Evolutionary conservation across 2,113 vertebrate species (phyloP), one percentile per base, ranked within the genome.

Genomic region (Xiphophorus hellerii): DNA sequence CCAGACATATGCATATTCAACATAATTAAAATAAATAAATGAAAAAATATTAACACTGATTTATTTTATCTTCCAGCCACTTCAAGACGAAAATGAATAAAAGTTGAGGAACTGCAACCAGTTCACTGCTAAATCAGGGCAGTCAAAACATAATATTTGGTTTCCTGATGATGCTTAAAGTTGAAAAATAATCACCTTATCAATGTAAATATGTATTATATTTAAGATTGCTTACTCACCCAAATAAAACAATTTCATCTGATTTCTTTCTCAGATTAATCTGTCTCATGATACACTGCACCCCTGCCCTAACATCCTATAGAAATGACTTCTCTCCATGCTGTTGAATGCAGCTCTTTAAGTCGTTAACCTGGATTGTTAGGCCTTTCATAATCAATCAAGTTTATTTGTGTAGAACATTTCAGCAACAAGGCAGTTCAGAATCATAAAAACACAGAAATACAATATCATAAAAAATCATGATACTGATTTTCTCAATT

Each of bases 71-170:
- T 85, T 69, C 76, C 89, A 95, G 95, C 89, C 92, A 9, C 78
- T 85, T 37, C 82, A 90, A 66, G 94, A 94, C 30, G 90, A 93
- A 71, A 90, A 78, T 77, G 84, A 89, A 82, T 89, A 66, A 90
- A 33, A n/a, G 64, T 87, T 29, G 35, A 29, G n/a, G 33, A 74
- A 54, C 68, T 42, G 17, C 0, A 13, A 20, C 66, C 42, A 5
- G 31, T 58, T 66, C 33, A 39, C 48, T 42, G 14, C 39, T 42
- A 42, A 15, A 42, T 51, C 48, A 25, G 5, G 27, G 51, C 17
- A 62, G 44, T 63, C 66, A 77, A 30, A 5, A 66, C 11, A 75
- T 17, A 13, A 75, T 17, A 13, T 15, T 22, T 28, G 30, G 8
- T 58, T 58, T n/a, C 5, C 22, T 3, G 51, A 58, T 78, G 66